phyloP scores from a whole-genome alignment of 1,140 invertebrate genomes.

The Dendroctonus valens region DNA sequence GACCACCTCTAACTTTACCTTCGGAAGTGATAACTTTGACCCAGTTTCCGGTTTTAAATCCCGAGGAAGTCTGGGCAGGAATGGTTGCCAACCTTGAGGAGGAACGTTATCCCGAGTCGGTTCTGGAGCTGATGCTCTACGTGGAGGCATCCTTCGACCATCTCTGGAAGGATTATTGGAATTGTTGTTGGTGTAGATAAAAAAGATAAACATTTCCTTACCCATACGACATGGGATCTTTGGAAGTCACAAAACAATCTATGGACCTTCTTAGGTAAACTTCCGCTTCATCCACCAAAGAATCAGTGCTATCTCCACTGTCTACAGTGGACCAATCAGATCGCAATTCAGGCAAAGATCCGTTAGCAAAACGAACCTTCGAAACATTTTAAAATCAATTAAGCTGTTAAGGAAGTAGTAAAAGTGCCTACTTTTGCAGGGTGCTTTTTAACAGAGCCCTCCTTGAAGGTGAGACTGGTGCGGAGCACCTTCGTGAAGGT shows the following conservation, averaged over 20 bases:
- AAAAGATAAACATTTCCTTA: background rate
- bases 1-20: slow-evolving; percentile 66
- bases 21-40: slow-evolving; percentile 72
- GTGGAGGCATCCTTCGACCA: slow-evolving; percentile 25
- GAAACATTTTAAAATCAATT: slow-evolving; percentile 3
- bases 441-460: slow-evolving; percentile 38
- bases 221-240: background rate
- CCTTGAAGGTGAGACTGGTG: slow-evolving; percentile 47
- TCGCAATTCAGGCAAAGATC: slow-evolving; percentile 69
- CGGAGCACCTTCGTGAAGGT: slow-evolving; percentile 46
- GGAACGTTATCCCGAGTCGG: slow-evolving; percentile 51
- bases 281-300: slow-evolving; percentile 71
- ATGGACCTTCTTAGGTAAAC: slow-evolving; percentile 69
- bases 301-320: slow-evolving; percentile 72
- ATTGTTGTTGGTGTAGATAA: too few species aligned
- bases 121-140: slow-evolving; percentile 52
- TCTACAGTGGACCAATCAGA: slow-evolving; percentile 55
- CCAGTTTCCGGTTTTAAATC: slow-evolving; percentile 69
- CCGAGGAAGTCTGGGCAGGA: slow-evolving; percentile 66
- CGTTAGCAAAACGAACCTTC: slow-evolving; percentile 51
- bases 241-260: slow-evolving; percentile 56
- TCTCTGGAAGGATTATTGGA: slow-evolving; percentile 17
- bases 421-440: slow-evolving; percentile 40
- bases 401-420: background rate
- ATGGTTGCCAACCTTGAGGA: slow-evolving; percentile 62